Conservation (phyloP, 2,113 vertebrate genomes). For the Cyrtonyx montezumae region DNA sequence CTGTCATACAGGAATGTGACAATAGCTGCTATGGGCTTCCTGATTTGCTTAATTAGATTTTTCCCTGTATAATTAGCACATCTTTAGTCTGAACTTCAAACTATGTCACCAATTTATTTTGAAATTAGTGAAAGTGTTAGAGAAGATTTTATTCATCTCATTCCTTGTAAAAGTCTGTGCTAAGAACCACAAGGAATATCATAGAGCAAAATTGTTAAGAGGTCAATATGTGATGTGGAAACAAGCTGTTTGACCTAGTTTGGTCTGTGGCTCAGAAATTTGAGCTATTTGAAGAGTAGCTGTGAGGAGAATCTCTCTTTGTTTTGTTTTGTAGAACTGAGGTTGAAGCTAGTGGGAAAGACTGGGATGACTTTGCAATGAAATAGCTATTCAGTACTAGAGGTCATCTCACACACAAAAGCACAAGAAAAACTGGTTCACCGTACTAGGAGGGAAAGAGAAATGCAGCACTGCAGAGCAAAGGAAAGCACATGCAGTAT, state of each 20-base stretch:
- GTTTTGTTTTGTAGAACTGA: constrained; percentile 42
- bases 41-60: constrained; percentile 71
- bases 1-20: constrained; percentile 69
- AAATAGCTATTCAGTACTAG: constrained; percentile 42
- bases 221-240: constrained; percentile 68
- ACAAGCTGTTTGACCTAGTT: constrained; percentile 73
- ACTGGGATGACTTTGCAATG: constrained; percentile 36
- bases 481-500: not conserved
- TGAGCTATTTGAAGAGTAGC: not conserved
- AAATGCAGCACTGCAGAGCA: constrained; percentile 27
- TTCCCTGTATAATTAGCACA: constrained; percentile 73
- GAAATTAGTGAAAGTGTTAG: constrained; percentile 52
- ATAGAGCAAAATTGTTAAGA: constrained; percentile 58
- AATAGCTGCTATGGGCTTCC: constrained; percentile 75
- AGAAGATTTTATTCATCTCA: constrained; percentile 54
- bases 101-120: constrained; percentile 66
- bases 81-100: constrained; percentile 70
- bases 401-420: constrained; percentile 13
- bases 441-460: not conserved
- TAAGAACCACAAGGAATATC: constrained; percentile 57
- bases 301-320: constrained; percentile 46
- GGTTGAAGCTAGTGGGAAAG: constrained; percentile 15
- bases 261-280: constrained; percentile 49
- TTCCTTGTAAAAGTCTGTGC: constrained; percentile 42
- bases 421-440: not conserved